These are phyloP conservation scores for Pitangus sulphuratus DNA, from an alignment of 2,797 vertebrate species.

Conservation along the genomic window DNA sequence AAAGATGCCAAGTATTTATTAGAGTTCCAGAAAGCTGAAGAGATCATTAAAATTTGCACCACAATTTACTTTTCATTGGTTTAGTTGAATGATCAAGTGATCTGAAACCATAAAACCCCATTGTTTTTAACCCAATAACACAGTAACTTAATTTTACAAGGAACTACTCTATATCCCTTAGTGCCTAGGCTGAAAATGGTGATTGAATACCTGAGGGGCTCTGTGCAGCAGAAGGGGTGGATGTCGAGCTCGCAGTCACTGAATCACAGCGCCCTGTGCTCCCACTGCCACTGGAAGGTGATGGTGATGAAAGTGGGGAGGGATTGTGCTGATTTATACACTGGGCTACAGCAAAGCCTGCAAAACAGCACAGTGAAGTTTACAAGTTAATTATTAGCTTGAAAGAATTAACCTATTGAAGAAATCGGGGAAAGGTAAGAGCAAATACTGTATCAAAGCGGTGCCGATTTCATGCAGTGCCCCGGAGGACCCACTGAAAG, in stretches of 20 bases:
- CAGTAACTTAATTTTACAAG: not conserved
- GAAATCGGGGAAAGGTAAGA: not conserved
- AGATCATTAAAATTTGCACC: not conserved
- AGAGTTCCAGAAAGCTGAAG: not conserved
- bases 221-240: conserved; percentile 83
- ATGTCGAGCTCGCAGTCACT: conserved; percentile 82
- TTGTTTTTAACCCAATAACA: not conserved
- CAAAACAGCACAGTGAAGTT: not conserved
- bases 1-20: not conserved
- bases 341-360: conserved; percentile 96
- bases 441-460: not conserved
- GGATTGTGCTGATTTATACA: conserved; percentile 87
- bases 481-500: not conserved
- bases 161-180: not conserved
- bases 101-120: not conserved
- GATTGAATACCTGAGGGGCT: conserved; percentile 86
- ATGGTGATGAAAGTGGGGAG: conserved; percentile 86
- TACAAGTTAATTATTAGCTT: not conserved
- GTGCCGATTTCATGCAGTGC: not conserved
- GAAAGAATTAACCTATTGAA: not conserved
- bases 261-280: conserved; percentile 87
- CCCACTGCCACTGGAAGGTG: conserved; percentile 82
- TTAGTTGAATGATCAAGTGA: not conserved
- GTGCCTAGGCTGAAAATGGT: not conserved
- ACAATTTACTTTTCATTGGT: not conserved